phyloP scores from a whole-genome alignment of 2,797 vertebrate genomes.

The Emydoidea blandingii region DNA sequence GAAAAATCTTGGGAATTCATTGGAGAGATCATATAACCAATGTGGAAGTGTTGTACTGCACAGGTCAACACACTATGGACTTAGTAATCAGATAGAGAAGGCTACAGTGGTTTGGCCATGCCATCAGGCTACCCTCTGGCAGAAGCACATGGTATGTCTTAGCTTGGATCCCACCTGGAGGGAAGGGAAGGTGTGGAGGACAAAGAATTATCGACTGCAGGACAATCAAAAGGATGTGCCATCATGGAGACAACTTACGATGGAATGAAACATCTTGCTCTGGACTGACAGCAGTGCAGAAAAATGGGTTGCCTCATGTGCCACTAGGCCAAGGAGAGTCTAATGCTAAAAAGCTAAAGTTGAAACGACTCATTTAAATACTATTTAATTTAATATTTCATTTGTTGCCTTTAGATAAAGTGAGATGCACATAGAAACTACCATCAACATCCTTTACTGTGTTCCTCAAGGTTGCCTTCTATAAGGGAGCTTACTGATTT shows the following conservation, averaged over 20 bases:
- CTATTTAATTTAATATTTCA: slow-evolving; percentile 65
- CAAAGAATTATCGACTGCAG: neutral
- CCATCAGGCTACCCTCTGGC: neutral
- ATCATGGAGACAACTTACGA: neutral
- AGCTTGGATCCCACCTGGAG: neutral
- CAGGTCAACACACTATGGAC: neutral
- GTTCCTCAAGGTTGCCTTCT: slow-evolving; percentile 56
- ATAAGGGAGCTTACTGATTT: slow-evolving; percentile 64
- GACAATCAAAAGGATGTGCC: neutral
- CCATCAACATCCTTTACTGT: slow-evolving; percentile 38
- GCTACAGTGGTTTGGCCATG: neutral
- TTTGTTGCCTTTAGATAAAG: slow-evolving; percentile 68
- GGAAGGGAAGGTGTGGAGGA: neutral
- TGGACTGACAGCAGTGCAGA: neutral
- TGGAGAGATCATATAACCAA: neutral
- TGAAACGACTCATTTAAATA: slow-evolving; percentile 64
- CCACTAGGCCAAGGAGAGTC: neutral
- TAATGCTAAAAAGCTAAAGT: neutral
- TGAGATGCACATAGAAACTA: slow-evolving; percentile 60
- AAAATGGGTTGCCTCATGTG: neutral
- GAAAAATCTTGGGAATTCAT: neutral
- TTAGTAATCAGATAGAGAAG: neutral
- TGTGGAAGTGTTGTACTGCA: neutral
- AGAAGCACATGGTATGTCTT: neutral
- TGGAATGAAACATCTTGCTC: neutral